Base-by-base conservation (phyloP, 2,113 vertebrate genomes). In the Sitta europaea region DNA sequence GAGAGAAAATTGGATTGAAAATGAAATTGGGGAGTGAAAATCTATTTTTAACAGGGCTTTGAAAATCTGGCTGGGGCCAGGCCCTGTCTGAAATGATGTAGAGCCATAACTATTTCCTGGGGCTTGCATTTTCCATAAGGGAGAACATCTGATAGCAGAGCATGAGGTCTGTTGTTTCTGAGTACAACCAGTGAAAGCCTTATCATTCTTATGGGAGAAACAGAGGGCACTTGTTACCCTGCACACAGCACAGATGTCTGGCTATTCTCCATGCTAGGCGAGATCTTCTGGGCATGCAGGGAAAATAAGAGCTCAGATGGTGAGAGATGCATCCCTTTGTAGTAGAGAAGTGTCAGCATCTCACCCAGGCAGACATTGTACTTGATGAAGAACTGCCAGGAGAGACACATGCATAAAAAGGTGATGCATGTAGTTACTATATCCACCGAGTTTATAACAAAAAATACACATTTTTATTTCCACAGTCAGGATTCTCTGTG, bases 81-180 rank as follows among this genome's bases (percentile, higher is more conserved):
- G 47, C 59, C 55, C 71, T 88, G 91, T 84, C 72, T 94, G 83
- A 93, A 94, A 88, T 94, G 75, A 94, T 84, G 89, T 76, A 93
- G 81, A 92, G 43, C 59, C 51, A 20, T 70, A 88, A 93, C 62
- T 83, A 19, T 91, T 93, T 96, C 90, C 85, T 57, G 71, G 63
- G 67, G 55, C 40, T 97, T 94, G 59, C 43, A 51, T 86, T 92
- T 94, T 91, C 72, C 68, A 29, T 71, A 71, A 88, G 83, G 63
- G 82, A 91, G 75, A 95, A 90, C 71, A 88, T 94, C 86, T 94
- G 90, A 96, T 70, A 93, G 67, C 43, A 74, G 85, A 83, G 67
- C 63, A 93, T 88, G 59, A 88, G 72, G 63, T 77, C 91, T 86
- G 35, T 29, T 88, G 51, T 90, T 76, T 91, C 81, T 67, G 54